phyloP scores from a whole-genome alignment of 2,888 invertebrate genomes.

The Drosophila ezoana region DNA sequence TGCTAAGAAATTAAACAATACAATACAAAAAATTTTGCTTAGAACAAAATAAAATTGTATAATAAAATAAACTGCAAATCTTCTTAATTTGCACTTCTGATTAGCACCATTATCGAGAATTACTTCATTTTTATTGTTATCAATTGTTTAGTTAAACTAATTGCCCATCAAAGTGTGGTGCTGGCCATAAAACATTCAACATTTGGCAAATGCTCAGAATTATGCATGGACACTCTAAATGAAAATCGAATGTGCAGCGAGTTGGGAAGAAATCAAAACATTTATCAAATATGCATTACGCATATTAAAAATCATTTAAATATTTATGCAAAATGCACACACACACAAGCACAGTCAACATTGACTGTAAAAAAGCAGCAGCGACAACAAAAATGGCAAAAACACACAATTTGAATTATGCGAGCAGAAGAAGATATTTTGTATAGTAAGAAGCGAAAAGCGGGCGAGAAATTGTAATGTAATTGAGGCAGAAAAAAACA shows the following conservation, averaged over 20 bases:
- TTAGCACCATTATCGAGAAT: not conserved
- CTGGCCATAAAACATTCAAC: slow-evolving; percentile 11
- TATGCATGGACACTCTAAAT: slow-evolving; percentile 30
- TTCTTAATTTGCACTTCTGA: not conserved
- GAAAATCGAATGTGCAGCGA: slow-evolving; percentile 12
- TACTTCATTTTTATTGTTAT: not conserved
- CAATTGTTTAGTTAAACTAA: not conserved
- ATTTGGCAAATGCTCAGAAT: slow-evolving; percentile 5
- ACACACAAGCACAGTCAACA: slow-evolving; percentile 53
- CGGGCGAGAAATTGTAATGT: slow-evolving; percentile 58
- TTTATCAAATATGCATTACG: slow-evolving; percentile 70
- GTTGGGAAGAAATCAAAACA: slow-evolving; percentile 39
- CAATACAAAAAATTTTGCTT: not conserved
- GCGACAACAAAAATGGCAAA: slow-evolving; percentile 26
- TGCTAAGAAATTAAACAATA: not conserved
- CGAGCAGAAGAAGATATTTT: slow-evolving; percentile 18
- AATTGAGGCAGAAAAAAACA: slow-evolving; percentile 56
- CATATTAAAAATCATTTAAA: slow-evolving; percentile 79
- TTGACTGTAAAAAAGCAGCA: slow-evolving; percentile 37
- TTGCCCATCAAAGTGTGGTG: not conserved
- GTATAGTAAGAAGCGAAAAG: slow-evolving; percentile 13
- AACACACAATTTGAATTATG: slow-evolving; percentile 47
- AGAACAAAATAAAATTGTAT: not conserved
- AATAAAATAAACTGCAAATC: not conserved
- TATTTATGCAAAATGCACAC: slow-evolving; percentile 65